Evolutionary conservation across 2,888 invertebrate species (phyloP).

Genomic region (Leptinotarsa peninsularis): DNA sequence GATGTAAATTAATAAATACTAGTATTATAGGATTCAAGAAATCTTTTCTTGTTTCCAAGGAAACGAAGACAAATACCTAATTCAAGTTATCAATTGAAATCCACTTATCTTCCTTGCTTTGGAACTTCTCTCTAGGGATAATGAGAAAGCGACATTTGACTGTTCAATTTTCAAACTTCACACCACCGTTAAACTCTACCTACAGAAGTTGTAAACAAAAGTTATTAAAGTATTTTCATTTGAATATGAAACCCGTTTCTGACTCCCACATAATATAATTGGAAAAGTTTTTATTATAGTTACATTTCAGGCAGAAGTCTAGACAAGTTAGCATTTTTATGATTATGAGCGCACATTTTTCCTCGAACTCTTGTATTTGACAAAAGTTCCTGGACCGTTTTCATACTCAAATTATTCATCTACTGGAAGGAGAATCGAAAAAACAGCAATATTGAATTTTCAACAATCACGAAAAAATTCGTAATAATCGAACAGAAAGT

Average conservation of each 20-base stretch:
- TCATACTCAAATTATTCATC: background rate
- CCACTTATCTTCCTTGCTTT: background rate
- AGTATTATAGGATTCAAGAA: no score
- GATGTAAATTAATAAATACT: no score
- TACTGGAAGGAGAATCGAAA: no score
- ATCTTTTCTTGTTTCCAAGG: no score
- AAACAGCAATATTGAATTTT: no score
- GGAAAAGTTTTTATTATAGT: conserved; percentile 16
- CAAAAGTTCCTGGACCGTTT: background rate
- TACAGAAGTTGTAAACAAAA: conserved; percentile 10
- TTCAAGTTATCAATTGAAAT: background rate
- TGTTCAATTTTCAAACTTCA: conserved; percentile 9
- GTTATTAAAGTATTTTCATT: conserved; percentile 7
- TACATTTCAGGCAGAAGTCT: background rate
- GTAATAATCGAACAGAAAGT: no score
- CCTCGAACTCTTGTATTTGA: background rate
- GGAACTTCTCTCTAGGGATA: background rate
- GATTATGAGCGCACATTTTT: background rate
- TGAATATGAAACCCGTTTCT: conserved; percentile 1
- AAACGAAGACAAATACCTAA: background rate
- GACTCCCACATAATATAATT: conserved; percentile 8
- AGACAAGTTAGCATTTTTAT: background rate
- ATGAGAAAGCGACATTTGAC: conserved; percentile 3
- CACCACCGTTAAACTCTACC: background rate
- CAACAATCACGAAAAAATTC: no score